Evolutionary conservation across 2,797 vertebrate genomes (phyloP), one percentile per base, ranked within the genome.

Genomic region (Pseudochirops cupreus): DNA sequence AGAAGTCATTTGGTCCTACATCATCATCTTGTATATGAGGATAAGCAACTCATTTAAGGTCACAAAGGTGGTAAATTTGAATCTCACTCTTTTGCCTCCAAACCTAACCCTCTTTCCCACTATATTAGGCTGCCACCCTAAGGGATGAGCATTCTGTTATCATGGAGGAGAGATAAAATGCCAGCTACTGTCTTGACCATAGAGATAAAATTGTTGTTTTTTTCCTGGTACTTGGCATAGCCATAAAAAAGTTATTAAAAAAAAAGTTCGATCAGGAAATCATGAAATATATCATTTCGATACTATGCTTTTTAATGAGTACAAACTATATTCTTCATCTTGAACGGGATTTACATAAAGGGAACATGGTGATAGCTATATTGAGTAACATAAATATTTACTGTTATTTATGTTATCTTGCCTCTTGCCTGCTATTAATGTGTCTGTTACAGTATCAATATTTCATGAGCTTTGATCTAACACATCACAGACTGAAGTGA

Each of bases 331-430:
- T 50, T 87, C 74, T 87, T 87, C 74, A 87, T 87, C 39, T 87
- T 46, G 21, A 87, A 46, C 50, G 21, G 39, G 74, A 87, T 87
- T 87, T 46, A 87, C 74, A 26, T 87, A 50, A 87, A 87, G 74
- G 74, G 74, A 87, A 87, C 74, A 87, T 87, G 10, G 74, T 87
- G 74, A 87, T 87, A 87, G 74, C 26, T 50, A 87, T 87, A 50
- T 87, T 50, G 39, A 39, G 24, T 87, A 87, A 87, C 74, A 87
- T 87, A 87, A 87, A 87, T 87, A 87, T 87, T 87, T 87, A 28
- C 74, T 87, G 74, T 87, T 87, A 87, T 87, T 50, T 87, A 87
- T 87, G 74, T 50, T 87, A 87, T 87, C 74, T 87, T 87, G 74
- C 74, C 21, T 87, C 74, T 87, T 0, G 39, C 24, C 39, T 87